These are phyloP conservation scores for Pocillopora damicornis DNA, from an alignment of 64 coral and sea anemone species.

Conservation along the genomic window DNA sequence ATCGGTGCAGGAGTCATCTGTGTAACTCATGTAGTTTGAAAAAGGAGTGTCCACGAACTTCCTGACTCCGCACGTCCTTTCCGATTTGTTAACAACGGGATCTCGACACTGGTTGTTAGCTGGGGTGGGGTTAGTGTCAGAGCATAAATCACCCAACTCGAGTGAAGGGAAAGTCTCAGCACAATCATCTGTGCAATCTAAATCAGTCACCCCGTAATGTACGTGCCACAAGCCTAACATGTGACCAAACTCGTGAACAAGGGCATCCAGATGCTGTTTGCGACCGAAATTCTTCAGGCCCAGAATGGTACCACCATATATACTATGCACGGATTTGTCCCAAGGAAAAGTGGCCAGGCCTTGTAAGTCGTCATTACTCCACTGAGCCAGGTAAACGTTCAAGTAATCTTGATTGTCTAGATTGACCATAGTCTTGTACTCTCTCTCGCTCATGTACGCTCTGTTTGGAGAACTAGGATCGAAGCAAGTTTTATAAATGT, in stretches of 20 bases:
- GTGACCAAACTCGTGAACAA: constrained; percentile 95
- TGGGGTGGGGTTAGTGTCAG: constrained; percentile 91
- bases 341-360: constrained; percentile 90
- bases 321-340: constrained; percentile 76
- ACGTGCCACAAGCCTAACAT: constrained; percentile 88
- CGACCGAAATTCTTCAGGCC: constrained; percentile 59
- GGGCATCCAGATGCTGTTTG: constrained; percentile 47
- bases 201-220: constrained; percentile 71
- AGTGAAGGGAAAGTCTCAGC: constrained; percentile 83
- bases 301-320: constrained; percentile 71
- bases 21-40: constrained; percentile 94
- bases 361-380: constrained; percentile 43
- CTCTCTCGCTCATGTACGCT: constrained; percentile 71
- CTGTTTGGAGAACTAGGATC: constrained; percentile 76
- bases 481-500: constrained; percentile 65
- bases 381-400: constrained; percentile 80
- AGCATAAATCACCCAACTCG: constrained; percentile 92
- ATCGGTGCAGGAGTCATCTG: constrained; percentile 73
- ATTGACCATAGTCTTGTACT: constrained; percentile 71
- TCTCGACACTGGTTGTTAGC: constrained; percentile 57
- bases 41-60: constrained; percentile 65
- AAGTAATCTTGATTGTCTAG: constrained; percentile 64
- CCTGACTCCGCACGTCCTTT: constrained; percentile 44
- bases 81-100: constrained; percentile 1
- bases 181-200: constrained; percentile 80